Evolutionary conservation across 2,888 invertebrate genomes (phyloP), one percentile per base, ranked within the genome.

Genomic region (Eupithecia pulchellata): DNA sequence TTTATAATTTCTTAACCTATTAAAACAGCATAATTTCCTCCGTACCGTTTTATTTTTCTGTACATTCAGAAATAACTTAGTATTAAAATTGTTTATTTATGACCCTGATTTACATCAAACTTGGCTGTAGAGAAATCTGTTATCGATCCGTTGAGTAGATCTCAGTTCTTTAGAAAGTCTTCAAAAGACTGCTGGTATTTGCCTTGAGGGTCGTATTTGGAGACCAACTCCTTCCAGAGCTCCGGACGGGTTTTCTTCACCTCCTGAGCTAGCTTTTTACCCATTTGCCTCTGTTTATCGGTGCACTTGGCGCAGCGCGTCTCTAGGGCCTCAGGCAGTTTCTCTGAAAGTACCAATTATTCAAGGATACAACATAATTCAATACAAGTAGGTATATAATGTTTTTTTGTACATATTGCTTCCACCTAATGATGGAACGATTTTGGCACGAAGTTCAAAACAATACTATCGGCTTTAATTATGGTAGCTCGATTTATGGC

Each of bases 241-340:
- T 92, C 89, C 2, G 95, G 95, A 39, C 95, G 95, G 52, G 94
- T 93, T 66, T 91, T 92, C 80, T 95, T 95, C 13, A 96, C 81
- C 83, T 92, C 95, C 36, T 91, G 92, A 4, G 95, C 95, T n/a
- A 97, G 93, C 72, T 93, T 94, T 75, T 95, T 95, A 3, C 96
- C 95, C 65, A 95, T 95, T 79, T 93, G 86, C 81, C 95, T 96
- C 84, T 97, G 97, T 77, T 95, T 96, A 64, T 95, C 95, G 6
- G 96, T 96, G 82, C 97, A 97, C 86, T 96, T 97, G 20, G 91
- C 93, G 84, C 97, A 97, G 63, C 95, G 93, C 14, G 96, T 96
- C 79, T 91, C 92, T 58, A 97, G 92, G 5, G 96, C 96, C 85
- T 97, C 97, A 0, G 96, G 96, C 70, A 97, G 89, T 80, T 95